Base-by-base conservation (phyloP, 2,113 vertebrate genomes). In the Clarias macrocephalus region DNA sequence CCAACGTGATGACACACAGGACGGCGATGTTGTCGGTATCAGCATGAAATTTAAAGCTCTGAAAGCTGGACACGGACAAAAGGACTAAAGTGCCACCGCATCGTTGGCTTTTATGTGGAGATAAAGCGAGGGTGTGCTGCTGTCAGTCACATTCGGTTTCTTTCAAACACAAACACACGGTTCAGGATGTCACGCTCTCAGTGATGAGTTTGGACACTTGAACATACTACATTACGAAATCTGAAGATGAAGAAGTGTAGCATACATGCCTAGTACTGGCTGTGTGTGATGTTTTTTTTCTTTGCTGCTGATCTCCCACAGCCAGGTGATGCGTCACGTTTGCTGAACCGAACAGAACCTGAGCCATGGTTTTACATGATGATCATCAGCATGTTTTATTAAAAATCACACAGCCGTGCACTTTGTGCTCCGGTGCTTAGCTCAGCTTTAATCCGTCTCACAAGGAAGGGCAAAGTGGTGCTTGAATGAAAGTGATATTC, bases 341-440 rank as follows among this genome's bases (percentile, higher is more conserved):
- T 77, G 76, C 83, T 85, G 82, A 62, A 79, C 37, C 11, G 3
- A 30, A 63, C 25, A 65, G 84, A 85, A 65, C 60, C 30, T 37
- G 70, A 77, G 54, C 59, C 73, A 37, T 11, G 5, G 21, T 8
- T 76, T 85, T 52, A 30, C 28, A 83, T 21, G 23, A 18, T 18
- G 66, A 82, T 37, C 81, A 59, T 79, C 81, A 66, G 81, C 85
- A 86, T 56, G 63, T 86, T 86, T 80, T 8, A 75, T 62, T 85
- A 76, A 75, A 75, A 48, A 15, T 48, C 48, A 48, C 15, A 28
- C 63, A 10, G 70, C 1, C 60, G 56, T 70, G 84, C 80, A 83
- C 28, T 83, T 89, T 80, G 42, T 52, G 59, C 70, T 77, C 25
- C 33, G 7, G 30, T 15, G 19, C 56, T 19, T 11, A 60, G 33